phyloP scores from a whole-genome alignment of 2,797 vertebrate species.

The Bradypodion pumilum region DNA sequence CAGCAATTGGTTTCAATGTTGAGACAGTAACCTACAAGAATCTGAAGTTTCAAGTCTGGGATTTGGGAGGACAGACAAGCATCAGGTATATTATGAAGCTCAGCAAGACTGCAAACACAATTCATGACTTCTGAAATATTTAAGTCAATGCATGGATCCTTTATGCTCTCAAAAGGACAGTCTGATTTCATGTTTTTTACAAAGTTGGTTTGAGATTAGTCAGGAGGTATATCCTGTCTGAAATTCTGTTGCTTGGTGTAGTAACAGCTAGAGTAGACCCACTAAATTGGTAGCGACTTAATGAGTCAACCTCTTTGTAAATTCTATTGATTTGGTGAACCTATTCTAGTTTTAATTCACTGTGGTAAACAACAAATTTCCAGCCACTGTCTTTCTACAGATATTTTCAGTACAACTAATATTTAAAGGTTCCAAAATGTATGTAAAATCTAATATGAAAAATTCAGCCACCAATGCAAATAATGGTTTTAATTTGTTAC shows the following conservation, averaged over 20 bases:
- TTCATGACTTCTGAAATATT: conserved; percentile 4
- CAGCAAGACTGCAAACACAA: background rate
- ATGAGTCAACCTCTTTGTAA: too few species aligned
- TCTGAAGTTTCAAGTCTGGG: conserved; percentile 98
- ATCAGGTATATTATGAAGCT: conserved; percentile 83
- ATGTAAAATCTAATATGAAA: background rate
- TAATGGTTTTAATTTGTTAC: background rate
- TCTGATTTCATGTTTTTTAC: background rate
- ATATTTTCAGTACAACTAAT: background rate
- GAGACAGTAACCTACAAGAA: conserved; percentile 97
- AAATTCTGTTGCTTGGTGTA: too few species aligned
- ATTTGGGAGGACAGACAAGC: conserved; percentile 97
- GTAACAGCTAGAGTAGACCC: too few species aligned
- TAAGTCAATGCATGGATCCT: background rate
- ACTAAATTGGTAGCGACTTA: too few species aligned
- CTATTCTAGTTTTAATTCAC: too few species aligned
- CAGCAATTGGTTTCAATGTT: conserved; percentile 98
- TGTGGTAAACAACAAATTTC: too few species aligned
- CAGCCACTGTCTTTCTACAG: background rate
- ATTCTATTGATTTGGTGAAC: too few species aligned
- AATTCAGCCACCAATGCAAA: background rate
- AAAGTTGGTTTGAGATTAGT: background rate
- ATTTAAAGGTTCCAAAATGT: background rate
- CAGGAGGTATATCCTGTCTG: background rate
- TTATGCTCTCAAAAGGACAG: background rate